Evolutionary conservation across 2,797 vertebrate genomes (phyloP).

Genomic region (Manis pentadactyla): DNA sequence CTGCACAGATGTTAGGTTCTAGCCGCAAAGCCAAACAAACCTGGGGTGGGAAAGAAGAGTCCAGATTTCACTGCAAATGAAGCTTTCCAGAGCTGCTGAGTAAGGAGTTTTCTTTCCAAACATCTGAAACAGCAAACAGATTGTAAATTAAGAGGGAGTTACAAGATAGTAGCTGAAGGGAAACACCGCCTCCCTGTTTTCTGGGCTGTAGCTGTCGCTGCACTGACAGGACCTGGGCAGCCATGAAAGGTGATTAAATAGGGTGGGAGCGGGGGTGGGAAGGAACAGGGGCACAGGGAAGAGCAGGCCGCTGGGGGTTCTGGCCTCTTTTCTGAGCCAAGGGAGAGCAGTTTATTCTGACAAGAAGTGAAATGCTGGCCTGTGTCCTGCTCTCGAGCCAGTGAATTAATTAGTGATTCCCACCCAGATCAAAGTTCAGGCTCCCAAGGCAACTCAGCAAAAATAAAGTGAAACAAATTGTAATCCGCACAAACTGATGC

Average conservation of each 20-base stretch:
- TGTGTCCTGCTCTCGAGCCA: not conserved
- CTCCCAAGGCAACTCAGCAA: conserved; percentile 39
- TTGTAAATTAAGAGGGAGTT: conserved; percentile 70
- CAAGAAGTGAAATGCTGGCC: not conserved
- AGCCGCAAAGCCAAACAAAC: conserved; percentile 62
- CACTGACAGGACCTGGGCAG: not conserved
- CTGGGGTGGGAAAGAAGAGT: conserved; percentile 34
- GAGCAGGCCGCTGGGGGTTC: not conserved
- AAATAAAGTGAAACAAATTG: conserved; percentile 33
- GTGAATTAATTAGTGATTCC: conserved; percentile 55
- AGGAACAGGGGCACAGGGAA: not conserved
- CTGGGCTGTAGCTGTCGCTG: not conserved
- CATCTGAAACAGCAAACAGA: conserved; percentile 72
- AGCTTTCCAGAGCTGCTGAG: conserved; percentile 67
- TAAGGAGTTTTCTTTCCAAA: conserved; percentile 74
- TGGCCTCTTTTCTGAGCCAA: not conserved
- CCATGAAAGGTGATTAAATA: not conserved
- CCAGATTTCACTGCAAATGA: conserved; percentile 66
- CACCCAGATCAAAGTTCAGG: conserved; percentile 46
- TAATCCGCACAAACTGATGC: not conserved
- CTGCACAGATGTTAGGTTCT: conserved; percentile 66
- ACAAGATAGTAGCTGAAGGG: conserved; percentile 57
- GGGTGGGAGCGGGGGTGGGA: not conserved
- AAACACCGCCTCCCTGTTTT: not conserved
- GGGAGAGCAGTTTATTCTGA: not conserved